Evolutionary conservation across 2,113 vertebrate genomes (phyloP).

Genomic region (Pantherophis guttatus): DNA sequence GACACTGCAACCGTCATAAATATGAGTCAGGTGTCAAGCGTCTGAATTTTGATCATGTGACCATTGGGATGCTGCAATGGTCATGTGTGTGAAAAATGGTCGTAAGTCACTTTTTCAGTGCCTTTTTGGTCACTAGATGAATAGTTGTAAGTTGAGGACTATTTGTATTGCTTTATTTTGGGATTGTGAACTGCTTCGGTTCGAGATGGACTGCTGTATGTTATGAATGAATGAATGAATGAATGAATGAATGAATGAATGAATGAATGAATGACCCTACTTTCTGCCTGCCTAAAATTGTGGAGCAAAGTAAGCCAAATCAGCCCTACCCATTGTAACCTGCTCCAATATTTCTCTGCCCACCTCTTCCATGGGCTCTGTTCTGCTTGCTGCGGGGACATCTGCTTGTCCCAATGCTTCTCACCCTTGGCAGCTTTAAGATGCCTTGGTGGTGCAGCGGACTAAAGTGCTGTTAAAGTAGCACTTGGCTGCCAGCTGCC

Average conservation of each 20-base stretch:
- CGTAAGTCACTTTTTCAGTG: too few relatives aligned
- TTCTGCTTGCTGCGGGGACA: too few relatives aligned
- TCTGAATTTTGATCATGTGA: too few relatives aligned
- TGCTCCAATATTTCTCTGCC: background rate
- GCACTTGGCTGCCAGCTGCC: too few relatives aligned
- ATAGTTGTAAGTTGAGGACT: too few relatives aligned
- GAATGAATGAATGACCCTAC: background rate
- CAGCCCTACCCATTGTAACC: background rate
- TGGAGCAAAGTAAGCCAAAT: background rate
- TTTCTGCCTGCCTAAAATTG: background rate
- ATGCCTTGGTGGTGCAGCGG: too few relatives aligned
- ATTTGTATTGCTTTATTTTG: background rate
- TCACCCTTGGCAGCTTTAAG: background rate
- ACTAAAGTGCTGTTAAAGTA: too few relatives aligned
- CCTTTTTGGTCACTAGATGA: too few relatives aligned
- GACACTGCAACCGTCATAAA: background rate
- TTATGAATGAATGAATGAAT: background rate
- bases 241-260: too few relatives aligned
- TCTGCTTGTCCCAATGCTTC: background rate
- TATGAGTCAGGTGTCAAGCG: background rate
- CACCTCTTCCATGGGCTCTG: background rate
- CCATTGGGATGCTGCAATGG: too few relatives aligned
- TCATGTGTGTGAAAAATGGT: too few relatives aligned
- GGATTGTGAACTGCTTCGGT: background rate
- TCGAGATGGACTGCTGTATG: background rate